Conservation (phyloP, 1,140 invertebrate genomes). For the Lysiphlebus fabarum region DNA sequence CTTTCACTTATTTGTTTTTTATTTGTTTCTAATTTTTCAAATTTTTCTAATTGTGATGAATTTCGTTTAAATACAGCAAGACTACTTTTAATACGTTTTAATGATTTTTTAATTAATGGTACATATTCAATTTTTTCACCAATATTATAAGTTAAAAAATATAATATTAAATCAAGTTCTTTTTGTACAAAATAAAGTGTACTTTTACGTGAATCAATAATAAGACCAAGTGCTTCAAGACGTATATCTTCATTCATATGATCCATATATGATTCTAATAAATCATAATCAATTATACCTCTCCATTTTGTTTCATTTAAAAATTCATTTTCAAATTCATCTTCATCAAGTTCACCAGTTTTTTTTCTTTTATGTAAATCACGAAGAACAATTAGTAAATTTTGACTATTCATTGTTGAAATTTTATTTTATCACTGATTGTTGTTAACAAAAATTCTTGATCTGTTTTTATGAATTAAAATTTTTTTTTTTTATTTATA, state of each 20-base stretch:
- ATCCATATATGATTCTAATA: constrained; percentile 45
- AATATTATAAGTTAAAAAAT: constrained; percentile 69
- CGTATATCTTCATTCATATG: constrained; percentile 50
- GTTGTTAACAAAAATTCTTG: no score
- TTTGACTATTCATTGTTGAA: not conserved
- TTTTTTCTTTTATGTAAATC: constrained; percentile 31
- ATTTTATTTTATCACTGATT: no score
- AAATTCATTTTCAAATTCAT: constrained; percentile 26
- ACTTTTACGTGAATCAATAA: constrained; percentile 73
- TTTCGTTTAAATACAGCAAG: constrained; percentile 35
- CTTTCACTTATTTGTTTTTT: constrained; percentile 25
- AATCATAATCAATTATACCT: constrained; percentile 39
- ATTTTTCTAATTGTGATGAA: constrained; percentile 32
- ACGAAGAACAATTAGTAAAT: constrained; percentile 3
- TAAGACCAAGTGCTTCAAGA: constrained; percentile 59
- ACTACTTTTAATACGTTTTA: constrained; percentile 45
- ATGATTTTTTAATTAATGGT: constrained; percentile 61
- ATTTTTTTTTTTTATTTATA: no score
- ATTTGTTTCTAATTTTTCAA: constrained; percentile 31
- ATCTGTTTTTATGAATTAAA: no score
- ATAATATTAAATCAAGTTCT: constrained; percentile 68
- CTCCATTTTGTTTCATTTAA: constrained; percentile 39
- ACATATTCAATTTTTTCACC: constrained; percentile 66
- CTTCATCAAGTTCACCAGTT: constrained; percentile 33
- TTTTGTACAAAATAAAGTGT: constrained; percentile 62